A percentile compares a stretch with the other conserved stretches of the same genome.
Conservation (phyloP, 2,888 invertebrate genomes). For the Philaethria dido region DNA sequence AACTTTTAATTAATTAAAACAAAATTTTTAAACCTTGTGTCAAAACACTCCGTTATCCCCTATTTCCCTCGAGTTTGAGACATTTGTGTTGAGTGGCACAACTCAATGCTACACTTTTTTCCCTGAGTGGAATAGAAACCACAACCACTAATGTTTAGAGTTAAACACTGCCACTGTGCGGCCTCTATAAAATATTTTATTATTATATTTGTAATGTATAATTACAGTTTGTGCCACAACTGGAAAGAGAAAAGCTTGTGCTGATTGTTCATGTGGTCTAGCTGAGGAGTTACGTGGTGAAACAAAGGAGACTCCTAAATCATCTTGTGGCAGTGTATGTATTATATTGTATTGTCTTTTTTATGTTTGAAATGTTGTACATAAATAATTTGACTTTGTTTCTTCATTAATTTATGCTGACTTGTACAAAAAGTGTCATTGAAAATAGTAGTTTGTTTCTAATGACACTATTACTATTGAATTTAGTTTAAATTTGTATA, state of each 20-base stretch:
- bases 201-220: neutral
- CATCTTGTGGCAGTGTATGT: conserved; percentile 98
- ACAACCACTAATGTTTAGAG: too few species aligned
- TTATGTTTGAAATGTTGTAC: neutral
- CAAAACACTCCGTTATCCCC: too few species aligned
- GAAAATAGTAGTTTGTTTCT: neutral
- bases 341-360: neutral
- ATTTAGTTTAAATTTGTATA: too few species aligned
- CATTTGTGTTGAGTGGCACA: too few species aligned
- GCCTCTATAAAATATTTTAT: too few species aligned
- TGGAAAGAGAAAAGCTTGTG: conserved; percentile 97
- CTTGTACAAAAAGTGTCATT: neutral
- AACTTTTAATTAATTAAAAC: too few species aligned
- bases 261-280: conserved; percentile 98
- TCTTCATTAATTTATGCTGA: neutral
- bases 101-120: too few species aligned
- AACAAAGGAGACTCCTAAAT: conserved; percentile 86
- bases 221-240: conserved; percentile 91
- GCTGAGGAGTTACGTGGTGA: conserved; percentile 95
- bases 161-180: too few species aligned
- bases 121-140: too few species aligned
- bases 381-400: neutral
- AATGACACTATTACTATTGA: neutral
- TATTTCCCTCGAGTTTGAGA: too few species aligned
- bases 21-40: too few species aligned